Evolutionary conservation across 2,113 vertebrate genomes (phyloP), one percentile per base, ranked within the genome.

Genomic region (Mesembrinibis cayennensis): DNA sequence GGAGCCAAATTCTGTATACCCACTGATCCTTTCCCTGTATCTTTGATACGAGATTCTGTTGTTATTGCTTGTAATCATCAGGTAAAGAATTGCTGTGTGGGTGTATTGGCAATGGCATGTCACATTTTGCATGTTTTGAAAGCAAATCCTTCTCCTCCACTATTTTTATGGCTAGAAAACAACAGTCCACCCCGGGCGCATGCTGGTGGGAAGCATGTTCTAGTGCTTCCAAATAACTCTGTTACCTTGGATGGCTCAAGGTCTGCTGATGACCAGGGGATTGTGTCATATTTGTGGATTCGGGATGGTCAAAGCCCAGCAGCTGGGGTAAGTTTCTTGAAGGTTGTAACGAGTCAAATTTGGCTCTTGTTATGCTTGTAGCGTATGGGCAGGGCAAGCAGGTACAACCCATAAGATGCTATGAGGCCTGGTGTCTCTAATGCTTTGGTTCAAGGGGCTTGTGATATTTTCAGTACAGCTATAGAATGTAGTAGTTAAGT

Each of bases 271-370:
- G 98, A 99, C 97, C 98, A 98, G 80, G 96, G 95, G 7, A 97
- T 98, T n/a, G 96, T 99, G 36, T 98, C 98, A 3, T 99, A 98
- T 97, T 89, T 98, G 65, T 99, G 99, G 99, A 98, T 98, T 93
- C 96, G 99, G 49, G 99, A 99, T 74, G 97, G 97, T 61, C 99
- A 99, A 96, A 99, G 99, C 95, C 99, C 99, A 69, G 99, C 99
- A 40, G 99, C 99, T 12, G 99, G 99, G 97, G 99, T 99, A 94
- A 97, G 98, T 97, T 82, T 81, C 84, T 67, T 30, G 30, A 62
- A 62, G n/a, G 15, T 18, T 91, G 13, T 62, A 52, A 40, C 0
- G 1, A 61, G 19, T 61, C 38, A 45, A 7, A 61, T 67, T 71
- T 3, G 2, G 13, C 38, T 89, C 63, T 91, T 71, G 4, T 78